Percentiles rank a stretch among this genome's conserved stretches.
Conservation (phyloP, 2,113 vertebrate genomes). For the Epinephelus fuscoguttatus region DNA sequence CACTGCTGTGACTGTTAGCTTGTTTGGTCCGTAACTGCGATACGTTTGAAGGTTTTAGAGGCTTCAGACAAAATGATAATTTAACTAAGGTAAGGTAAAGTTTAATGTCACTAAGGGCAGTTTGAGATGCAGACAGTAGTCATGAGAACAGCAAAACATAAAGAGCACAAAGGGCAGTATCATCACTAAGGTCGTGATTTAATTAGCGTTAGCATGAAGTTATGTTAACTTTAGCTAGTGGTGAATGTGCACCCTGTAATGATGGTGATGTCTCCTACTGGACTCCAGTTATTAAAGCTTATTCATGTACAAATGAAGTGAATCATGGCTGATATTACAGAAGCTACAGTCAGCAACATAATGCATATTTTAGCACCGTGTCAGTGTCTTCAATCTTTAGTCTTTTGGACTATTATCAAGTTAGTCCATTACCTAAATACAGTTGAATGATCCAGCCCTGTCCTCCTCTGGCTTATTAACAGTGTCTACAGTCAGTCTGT, state of each 20-base stretch:
- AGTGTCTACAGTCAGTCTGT: neutral
- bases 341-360: too few relatives aligned
- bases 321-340: too few relatives aligned
- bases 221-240: constrained; percentile 6
- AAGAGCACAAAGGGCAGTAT: neutral
- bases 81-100: neutral
- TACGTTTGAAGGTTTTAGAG: neutral
- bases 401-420: too few relatives aligned
- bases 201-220: neutral
- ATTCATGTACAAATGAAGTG: neutral
- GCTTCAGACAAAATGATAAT: neutral
- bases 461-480: neutral
- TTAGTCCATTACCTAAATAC: too few relatives aligned
- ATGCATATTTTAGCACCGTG: neutral
- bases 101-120: too few relatives aligned
- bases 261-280: too few relatives aligned
- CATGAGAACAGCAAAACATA: too few relatives aligned
- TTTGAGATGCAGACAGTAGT: too few relatives aligned
- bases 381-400: neutral
- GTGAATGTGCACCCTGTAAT: too few relatives aligned
- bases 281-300: too few relatives aligned
- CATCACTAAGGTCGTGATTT: neutral
- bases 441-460: too few relatives aligned
- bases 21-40: neutral
- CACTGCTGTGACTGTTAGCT: neutral